Percentiles rank a stretch among this genome's conserved stretches.
These are phyloP conservation scores for Aphidius colemani DNA, from an alignment of 2,888 invertebrate species.

Conservation along the genomic window DNA sequence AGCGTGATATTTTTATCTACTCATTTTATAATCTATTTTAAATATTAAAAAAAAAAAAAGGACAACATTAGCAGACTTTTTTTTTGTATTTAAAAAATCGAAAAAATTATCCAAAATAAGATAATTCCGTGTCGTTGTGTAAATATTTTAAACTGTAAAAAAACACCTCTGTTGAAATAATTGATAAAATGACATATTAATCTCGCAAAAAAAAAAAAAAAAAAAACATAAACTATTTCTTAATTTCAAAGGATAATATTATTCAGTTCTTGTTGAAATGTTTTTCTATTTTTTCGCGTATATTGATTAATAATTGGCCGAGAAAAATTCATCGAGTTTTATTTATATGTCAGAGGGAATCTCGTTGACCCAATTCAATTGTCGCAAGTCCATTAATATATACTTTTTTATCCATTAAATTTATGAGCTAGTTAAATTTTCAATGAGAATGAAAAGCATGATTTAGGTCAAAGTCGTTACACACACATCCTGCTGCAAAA, in stretches of 20 bases:
- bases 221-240: not conserved
- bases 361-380: slow-evolving; percentile 10
- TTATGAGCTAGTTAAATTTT: not conserved
- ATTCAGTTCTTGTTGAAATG: not conserved
- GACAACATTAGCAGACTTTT: too few relatives aligned
- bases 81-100: too few relatives aligned
- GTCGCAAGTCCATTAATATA: slow-evolving; percentile 13
- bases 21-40: slow-evolving; percentile 11
- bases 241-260: not conserved
- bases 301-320: not conserved
- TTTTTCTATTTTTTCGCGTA: not conserved
- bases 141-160: too few relatives aligned
- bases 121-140: too few relatives aligned
- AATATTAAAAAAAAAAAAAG: slow-evolving; percentile 9
- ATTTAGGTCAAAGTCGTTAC: slow-evolving; percentile 12
- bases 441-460: not conserved
- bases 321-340: slow-evolving; percentile 7
- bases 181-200: too few relatives aligned
- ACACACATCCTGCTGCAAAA: not conserved
- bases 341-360: not conserved
- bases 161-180: too few relatives aligned
- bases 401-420: not conserved
- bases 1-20: slow-evolving; percentile 18
- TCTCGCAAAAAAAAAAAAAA: not conserved
- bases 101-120: too few relatives aligned